A percentile compares a stretch with the other conserved stretches of the same genome.
Conservation (phyloP, 2,888 invertebrate species). For the Urechis unicinctus region DNA sequence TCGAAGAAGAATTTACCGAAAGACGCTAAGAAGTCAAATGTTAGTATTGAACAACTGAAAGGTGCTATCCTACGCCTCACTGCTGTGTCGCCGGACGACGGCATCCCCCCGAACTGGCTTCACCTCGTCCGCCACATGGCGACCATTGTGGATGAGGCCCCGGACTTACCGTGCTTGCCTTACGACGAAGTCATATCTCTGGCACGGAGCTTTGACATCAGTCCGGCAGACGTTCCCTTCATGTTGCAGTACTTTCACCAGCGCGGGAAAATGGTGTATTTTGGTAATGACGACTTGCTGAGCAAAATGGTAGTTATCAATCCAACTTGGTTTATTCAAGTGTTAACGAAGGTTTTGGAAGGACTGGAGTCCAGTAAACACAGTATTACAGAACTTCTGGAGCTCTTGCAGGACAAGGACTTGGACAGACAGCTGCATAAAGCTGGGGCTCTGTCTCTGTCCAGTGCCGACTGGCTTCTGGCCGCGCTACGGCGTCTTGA, state of each 20-base stretch:
- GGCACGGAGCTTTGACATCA: slow-evolving; percentile 24
- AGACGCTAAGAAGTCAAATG: slow-evolving; percentile 25
- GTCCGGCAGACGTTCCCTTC: slow-evolving; percentile 18
- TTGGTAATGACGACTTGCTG: slow-evolving; percentile 21
- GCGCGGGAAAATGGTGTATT: slow-evolving; percentile 24
- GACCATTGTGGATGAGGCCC: slow-evolving; percentile 20
- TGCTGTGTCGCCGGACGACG: slow-evolving; percentile 9
- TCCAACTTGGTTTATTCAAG: slow-evolving; percentile 25
- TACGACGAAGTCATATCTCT: slow-evolving; percentile 25
- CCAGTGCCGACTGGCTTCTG: slow-evolving; percentile 25
- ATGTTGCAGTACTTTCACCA: slow-evolving; percentile 24
- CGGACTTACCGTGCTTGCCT: slow-evolving; percentile 21
- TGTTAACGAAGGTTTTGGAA: slow-evolving; percentile 17
- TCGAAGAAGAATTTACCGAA: slow-evolving; percentile 25
- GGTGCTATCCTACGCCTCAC: slow-evolving; percentile 22
- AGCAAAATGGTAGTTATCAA: slow-evolving; percentile 24
- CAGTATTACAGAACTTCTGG: slow-evolving; percentile 13
- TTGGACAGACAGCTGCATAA: slow-evolving; percentile 23
- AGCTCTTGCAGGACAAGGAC: slow-evolving; percentile 21
- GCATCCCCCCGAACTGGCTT: slow-evolving; percentile 23
- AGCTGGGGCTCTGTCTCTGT: slow-evolving; percentile 7
- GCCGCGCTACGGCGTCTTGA: slow-evolving; percentile 22
- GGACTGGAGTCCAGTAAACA: slow-evolving; percentile 15
- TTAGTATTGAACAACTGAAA: slow-evolving; percentile 27
- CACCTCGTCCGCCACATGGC: slow-evolving; percentile 22